Percentiles rank a stretch among this genome's conserved stretches.
These are phyloP conservation scores for Hylomyscus alleni DNA, from an alignment of 2,797 vertebrate species.

Conservation along the genomic window DNA sequence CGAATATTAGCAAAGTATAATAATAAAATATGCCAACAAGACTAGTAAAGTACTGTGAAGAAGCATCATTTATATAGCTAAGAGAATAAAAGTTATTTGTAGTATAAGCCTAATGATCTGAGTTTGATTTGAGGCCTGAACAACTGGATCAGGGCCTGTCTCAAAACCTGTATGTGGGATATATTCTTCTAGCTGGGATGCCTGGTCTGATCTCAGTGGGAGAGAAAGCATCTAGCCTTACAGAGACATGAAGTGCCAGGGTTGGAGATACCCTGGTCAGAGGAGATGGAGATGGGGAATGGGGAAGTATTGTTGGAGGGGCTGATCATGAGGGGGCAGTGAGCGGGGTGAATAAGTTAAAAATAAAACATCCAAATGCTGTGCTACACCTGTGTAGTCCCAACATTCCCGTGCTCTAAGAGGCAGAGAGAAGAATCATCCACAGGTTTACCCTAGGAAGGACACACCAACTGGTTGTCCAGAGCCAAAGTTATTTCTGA, in stretches of 20 bases:
- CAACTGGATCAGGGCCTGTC: background rate
- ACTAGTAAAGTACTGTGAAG: background rate
- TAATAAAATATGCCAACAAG: background rate
- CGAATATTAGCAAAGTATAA: background rate
- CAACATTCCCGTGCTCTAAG: background rate
- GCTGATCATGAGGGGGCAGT: background rate
- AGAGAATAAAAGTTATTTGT: background rate
- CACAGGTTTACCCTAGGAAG: background rate
- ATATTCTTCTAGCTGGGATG: too few species aligned
- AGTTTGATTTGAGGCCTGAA: background rate
- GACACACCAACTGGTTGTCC: background rate
- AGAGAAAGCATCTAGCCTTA: too few species aligned
- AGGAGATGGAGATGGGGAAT: too few species aligned
- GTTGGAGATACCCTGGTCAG: too few species aligned
- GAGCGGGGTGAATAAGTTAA: background rate
- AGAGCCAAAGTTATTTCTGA: background rate
- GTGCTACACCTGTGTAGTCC: accelerated
- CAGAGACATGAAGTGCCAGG: too few species aligned
- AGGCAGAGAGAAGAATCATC: background rate
- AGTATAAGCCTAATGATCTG: background rate
- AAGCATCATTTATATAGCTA: background rate
- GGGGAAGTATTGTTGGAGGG: background rate
- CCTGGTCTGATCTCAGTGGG: too few species aligned
- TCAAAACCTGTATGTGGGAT: background rate
- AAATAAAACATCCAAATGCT: background rate